Conservation (phyloP, 2,113 vertebrate genomes). For the Ceratotherium simum region DNA sequence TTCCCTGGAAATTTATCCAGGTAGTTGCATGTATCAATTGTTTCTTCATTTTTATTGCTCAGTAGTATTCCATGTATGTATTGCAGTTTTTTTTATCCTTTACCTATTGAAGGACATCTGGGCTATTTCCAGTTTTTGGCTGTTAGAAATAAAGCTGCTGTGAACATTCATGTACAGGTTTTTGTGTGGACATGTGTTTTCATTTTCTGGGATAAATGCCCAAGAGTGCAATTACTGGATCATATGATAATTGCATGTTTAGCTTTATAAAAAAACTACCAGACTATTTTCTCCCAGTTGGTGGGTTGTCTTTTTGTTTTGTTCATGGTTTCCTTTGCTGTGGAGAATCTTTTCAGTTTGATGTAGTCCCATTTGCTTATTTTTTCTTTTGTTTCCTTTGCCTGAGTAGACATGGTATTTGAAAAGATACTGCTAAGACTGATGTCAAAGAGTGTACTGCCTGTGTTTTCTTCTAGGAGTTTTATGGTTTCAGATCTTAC, state of each 20-base stretch:
- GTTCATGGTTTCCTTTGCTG: too few relatives aligned
- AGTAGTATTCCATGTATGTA: neutral
- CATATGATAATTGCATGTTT: neutral
- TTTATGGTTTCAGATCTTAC: too few relatives aligned
- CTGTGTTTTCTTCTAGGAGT: too few relatives aligned
- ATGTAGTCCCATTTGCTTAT: too few relatives aligned
- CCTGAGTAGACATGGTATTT: too few relatives aligned
- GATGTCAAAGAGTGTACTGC: too few relatives aligned
- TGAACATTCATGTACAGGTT: neutral
- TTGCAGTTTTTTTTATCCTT: neutral
- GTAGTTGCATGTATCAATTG: neutral
- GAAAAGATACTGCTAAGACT: too few relatives aligned
- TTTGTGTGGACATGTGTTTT: neutral
- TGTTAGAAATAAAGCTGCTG: neutral
- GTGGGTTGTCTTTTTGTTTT: too few relatives aligned
- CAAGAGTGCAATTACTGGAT: neutral
- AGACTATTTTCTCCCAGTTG: neutral
- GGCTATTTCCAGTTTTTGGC: neutral
- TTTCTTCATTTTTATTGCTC: constrained; percentile 13
- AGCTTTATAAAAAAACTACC: neutral
- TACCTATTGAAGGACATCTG: neutral
- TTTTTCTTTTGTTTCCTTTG: too few relatives aligned
- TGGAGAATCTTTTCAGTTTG: too few relatives aligned
- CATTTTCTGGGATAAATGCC: neutral
- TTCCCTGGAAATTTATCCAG: neutral